phyloP scores from a whole-genome alignment of 2,888 invertebrate species.

The Mellilla xanthometata region DNA sequence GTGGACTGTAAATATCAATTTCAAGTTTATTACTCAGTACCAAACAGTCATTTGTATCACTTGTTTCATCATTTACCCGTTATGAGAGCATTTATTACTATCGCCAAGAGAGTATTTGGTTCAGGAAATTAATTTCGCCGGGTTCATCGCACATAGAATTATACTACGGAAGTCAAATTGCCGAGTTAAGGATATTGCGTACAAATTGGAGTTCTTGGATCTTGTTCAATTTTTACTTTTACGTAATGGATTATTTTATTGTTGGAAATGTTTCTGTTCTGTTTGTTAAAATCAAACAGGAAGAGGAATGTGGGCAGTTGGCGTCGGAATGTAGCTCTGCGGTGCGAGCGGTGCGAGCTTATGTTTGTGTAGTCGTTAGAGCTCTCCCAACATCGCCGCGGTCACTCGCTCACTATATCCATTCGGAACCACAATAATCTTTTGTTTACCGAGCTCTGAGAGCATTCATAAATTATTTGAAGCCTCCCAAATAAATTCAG shows the following conservation, averaged over 20 bases:
- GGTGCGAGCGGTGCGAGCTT: constrained; percentile 47
- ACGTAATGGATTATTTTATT: constrained; percentile 19
- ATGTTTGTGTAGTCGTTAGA: constrained; percentile 72
- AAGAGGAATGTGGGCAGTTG: constrained; percentile 55
- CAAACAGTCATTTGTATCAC: constrained; percentile 51
- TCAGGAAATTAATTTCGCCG: constrained; percentile 15
- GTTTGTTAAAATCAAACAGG: constrained; percentile 62
- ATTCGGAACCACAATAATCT: constrained; percentile 25
- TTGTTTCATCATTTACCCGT: constrained; percentile 32
- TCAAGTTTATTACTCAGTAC: constrained; percentile 27
- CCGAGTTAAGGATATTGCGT: constrained; percentile 3
- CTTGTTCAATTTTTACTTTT: constrained; percentile 11
- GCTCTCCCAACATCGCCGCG: constrained; percentile 61
- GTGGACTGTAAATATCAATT: constrained; percentile 16
- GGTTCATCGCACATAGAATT: constrained; percentile 20
- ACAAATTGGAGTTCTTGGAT: constrained; percentile 1
- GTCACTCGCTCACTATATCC: constrained; percentile 28
- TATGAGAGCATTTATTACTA: constrained; percentile 15
- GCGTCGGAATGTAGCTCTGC: constrained; percentile 60
- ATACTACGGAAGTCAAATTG: constrained; percentile 5
- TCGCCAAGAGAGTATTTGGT: constrained; percentile 7
- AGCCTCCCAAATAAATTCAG: constrained; percentile 25
- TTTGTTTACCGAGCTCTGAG: constrained; percentile 23
- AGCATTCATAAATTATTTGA: constrained; percentile 25
- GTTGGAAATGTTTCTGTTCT: constrained; percentile 38